These are phyloP conservation scores for Pilophorus perplexus DNA, from an alignment of 2,888 invertebrate genomes.

Conservation along the genomic window DNA sequence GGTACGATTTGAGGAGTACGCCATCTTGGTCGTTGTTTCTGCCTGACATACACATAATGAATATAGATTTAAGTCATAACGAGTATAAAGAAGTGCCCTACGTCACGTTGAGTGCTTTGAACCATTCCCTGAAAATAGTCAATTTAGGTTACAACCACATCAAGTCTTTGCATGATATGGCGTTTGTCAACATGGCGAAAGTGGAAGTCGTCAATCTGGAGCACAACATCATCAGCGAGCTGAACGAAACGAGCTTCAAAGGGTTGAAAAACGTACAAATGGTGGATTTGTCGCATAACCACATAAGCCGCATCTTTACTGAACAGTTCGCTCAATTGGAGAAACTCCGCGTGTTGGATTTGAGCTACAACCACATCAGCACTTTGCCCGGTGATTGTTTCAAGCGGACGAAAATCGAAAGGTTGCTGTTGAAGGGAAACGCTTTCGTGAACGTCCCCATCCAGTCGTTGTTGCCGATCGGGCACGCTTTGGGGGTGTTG, in stretches of 20 bases:
- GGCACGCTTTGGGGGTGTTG: constrained; percentile 72
- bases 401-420: constrained; percentile 74
- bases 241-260: constrained; percentile 74
- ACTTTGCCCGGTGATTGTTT: constrained; percentile 75
- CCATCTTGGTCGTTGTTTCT: constrained; percentile 50
- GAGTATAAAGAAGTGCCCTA: constrained; percentile 63
- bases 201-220: constrained; percentile 73
- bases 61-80: constrained; percentile 70
- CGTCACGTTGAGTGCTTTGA: constrained; percentile 63
- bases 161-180: constrained; percentile 65
- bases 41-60: constrained; percentile 60
- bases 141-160: constrained; percentile 74
- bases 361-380: constrained; percentile 69
- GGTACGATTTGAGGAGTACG: constrained; percentile 44
- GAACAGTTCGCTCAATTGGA: constrained; percentile 76
- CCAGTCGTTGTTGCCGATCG: constrained; percentile 72
- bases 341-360: constrained; percentile 68
- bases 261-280: constrained; percentile 72
- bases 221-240: constrained; percentile 67
- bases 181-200: constrained; percentile 67
- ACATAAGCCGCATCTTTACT: constrained; percentile 70
- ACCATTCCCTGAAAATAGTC: constrained; percentile 64
- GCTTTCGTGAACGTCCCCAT: constrained; percentile 75
- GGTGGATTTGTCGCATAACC: constrained; percentile 74
- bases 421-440: constrained; percentile 74